A percentile compares a stretch with the other conserved stretches of the same genome.
Evolutionary conservation across 2,888 invertebrate genomes (phyloP).

Genomic region (Epistrophe eligans): DNA sequence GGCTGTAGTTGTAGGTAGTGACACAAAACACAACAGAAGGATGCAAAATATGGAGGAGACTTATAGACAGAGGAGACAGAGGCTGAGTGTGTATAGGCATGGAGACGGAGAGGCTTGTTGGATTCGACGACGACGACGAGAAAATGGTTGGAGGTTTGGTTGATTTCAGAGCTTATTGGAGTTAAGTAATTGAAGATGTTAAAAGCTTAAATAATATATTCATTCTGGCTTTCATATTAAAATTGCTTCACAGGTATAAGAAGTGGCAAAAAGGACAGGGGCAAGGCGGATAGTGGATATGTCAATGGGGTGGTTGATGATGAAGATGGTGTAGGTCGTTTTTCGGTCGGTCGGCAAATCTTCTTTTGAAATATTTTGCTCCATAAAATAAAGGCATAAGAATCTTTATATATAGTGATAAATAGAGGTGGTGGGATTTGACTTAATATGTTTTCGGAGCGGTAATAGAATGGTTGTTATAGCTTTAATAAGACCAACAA

Average conservation of each 20-base stretch:
- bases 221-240: conserved; percentile 76
- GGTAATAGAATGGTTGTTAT: conserved; percentile 50
- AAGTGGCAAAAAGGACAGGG: not conserved
- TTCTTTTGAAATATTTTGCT: conserved; percentile 43
- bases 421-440: conserved; percentile 69
- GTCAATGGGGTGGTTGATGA: not conserved
- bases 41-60: conserved; percentile 28
- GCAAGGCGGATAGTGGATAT: not conserved
- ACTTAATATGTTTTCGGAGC: conserved; percentile 53
- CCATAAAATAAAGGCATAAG: conserved; percentile 3
- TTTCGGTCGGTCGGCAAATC: conserved; percentile 50
- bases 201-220: conserved; percentile 78
- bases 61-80: conserved; percentile 4
- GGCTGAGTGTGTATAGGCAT: conserved; percentile 1
- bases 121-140: conserved; percentile 11
- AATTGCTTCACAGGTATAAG: conserved; percentile 69
- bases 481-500: conserved; percentile 46
- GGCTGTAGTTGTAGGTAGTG: conserved; percentile 57
- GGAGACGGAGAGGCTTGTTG: conserved; percentile 25
- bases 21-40: conserved; percentile 66
- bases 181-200: conserved; percentile 79
- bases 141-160: conserved; percentile 49
- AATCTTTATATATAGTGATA: conserved; percentile 59
- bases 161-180: conserved; percentile 78
- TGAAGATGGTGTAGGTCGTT: conserved; percentile 19